Evolutionary conservation across 2,888 invertebrate species (phyloP), one percentile per base, ranked within the genome.

Genomic region (Agrotis puta): DNA sequence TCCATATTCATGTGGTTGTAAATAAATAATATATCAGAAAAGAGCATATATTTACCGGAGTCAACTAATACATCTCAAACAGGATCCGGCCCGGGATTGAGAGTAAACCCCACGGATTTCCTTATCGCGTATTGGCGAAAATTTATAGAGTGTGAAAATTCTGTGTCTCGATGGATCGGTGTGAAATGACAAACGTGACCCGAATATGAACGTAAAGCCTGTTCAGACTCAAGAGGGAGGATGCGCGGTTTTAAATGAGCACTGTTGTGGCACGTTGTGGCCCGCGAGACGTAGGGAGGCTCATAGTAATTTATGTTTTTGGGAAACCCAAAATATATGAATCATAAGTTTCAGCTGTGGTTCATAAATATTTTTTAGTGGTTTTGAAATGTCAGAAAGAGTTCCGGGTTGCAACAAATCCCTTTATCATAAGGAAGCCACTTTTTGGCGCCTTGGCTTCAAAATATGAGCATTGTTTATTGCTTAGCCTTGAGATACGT

Each of bases 141-240:
- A 94, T 94, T 93, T 94, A 93, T 94, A 93, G 93, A 94, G 91
- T 94, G 94, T 93, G 93, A 93, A 94, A 93, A 92, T 90, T 91
- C 90, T 86, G 86, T 88, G 89, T 89, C 89, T 89, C 89, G 87
- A 85, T 88, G 90, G 91, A 91, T 93, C 90, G 86, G 84, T 88
- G 88, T 89, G 91, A 89, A 92, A 94, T 94, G 93, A 93, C 92
- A 92, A 92, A 93, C 93, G 94, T 94, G 94, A 92, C 88, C 83
- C 48, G 94, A 83, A 84, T 91, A 48, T 77, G 64, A 76, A 87
- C 48, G 58, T 78, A 71, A 74, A 67, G 80, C 80, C 68, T 64
- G 67, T 71, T 75, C 79, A 79, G 64, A 84, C 78, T 33, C 56
- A 24, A 22, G n/a, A 33, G 62, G 56, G 62, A 72, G 39, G 62